Percentiles rank a stretch among this genome's conserved stretches.
Evolutionary conservation across 2,888 invertebrate genomes (phyloP).

Genomic region (Lasioglossum malachurum): DNA sequence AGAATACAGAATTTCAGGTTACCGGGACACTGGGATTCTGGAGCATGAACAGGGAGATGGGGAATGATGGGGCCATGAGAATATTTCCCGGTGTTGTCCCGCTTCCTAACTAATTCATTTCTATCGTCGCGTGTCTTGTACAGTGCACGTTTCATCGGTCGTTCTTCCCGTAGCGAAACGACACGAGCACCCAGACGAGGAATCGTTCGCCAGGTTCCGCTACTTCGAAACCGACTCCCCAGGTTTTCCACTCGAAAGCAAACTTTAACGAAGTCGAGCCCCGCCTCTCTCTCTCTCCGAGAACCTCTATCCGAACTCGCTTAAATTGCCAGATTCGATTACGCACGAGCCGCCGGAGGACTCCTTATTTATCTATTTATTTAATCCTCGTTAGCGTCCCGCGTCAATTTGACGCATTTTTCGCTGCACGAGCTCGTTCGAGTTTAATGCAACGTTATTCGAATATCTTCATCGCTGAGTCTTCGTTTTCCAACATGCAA

Average conservation of each 20-base stretch:
- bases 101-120: constrained; percentile 51
- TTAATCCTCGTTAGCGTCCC: too few relatives aligned
- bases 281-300: background rate
- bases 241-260: background rate
- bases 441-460: background rate
- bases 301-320: background rate
- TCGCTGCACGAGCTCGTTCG: background rate
- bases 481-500: background rate
- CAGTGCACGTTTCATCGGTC: background rate
- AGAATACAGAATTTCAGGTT: constrained; percentile 47
- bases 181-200: background rate
- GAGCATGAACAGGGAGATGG: background rate
- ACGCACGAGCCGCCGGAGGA: background rate
- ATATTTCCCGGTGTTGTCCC: constrained; percentile 49
- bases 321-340: background rate
- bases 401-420: too few relatives aligned
- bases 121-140: constrained; percentile 25
- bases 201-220: background rate
- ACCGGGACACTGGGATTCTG: constrained; percentile 51
- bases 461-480: too few relatives aligned
- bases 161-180: background rate
- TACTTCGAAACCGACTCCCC: background rate
- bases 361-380: background rate
- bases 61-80: background rate
- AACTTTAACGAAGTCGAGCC: constrained; percentile 4